phyloP scores from a whole-genome alignment of 2,113 vertebrate genomes.

The Terrapene triunguis region DNA sequence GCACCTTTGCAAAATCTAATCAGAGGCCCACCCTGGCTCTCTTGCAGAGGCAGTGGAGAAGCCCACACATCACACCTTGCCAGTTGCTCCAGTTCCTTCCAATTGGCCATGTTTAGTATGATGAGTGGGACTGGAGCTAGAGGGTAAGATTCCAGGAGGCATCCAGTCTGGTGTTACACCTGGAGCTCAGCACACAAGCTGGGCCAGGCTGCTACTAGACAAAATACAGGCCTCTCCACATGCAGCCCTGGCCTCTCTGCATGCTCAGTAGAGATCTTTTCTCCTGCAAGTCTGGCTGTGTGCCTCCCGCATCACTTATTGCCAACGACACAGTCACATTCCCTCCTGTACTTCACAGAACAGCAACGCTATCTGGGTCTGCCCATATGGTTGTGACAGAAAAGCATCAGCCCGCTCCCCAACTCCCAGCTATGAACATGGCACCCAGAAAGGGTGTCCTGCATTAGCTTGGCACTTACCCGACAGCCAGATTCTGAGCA shows the following conservation, averaged over 20 bases:
- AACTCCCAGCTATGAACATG: background rate
- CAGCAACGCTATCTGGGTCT: background rate
- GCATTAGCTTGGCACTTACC: background rate
- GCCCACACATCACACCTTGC: background rate
- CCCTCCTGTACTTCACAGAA: background rate
- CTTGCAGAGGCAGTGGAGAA: background rate
- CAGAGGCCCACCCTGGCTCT: background rate
- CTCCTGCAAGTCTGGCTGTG: background rate
- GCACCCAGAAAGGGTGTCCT: background rate
- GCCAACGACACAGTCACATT: background rate
- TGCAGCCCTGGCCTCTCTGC: background rate
- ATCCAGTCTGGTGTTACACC: background rate
- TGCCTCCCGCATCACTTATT: background rate
- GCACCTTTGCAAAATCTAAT: background rate
- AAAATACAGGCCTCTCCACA: background rate
- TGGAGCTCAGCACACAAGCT: background rate
- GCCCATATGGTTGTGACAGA: background rate
- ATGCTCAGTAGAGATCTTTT: background rate
- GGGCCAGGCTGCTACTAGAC: background rate
- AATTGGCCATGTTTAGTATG: background rate
- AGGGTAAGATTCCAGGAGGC: background rate
- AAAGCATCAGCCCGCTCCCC: background rate
- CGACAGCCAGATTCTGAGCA: rapidly evolving
- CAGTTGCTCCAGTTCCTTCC: background rate
- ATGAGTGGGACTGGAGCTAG: background rate